Percentiles rank a stretch among this genome's conserved stretches.
These are phyloP conservation scores for Nemopilema nomurai DNA, from an alignment of 30 jellyfish, hydroid and myxozoan species.

Conservation along the genomic window DNA sequence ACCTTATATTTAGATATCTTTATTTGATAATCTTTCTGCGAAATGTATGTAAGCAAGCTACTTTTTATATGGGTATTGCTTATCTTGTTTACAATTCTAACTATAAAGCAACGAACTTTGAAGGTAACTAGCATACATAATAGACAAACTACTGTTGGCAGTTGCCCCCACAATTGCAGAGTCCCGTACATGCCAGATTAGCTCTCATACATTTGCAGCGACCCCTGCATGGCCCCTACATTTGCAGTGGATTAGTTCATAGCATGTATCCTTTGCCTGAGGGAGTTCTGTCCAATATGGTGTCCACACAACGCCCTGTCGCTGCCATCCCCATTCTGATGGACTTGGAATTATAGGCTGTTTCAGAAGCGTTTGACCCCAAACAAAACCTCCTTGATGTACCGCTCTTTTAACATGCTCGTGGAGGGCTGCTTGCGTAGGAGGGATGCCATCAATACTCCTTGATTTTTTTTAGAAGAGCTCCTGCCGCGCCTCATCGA, in stretches of 20 bases:
- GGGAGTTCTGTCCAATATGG: background rate
- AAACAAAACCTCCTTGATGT: conserved; percentile 32
- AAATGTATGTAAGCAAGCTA: background rate
- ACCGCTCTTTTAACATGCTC: conserved; percentile 56
- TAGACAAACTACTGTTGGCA: background rate
- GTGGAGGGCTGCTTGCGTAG: conserved; percentile 36
- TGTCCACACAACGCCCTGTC: background rate
- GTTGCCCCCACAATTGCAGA: background rate
- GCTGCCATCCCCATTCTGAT: conserved; percentile 39
- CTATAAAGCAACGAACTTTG: background rate
- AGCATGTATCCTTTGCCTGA: background rate
- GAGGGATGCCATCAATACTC: conserved; percentile 42
- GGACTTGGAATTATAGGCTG: conserved; percentile 37
- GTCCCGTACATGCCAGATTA: background rate
- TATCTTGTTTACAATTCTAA: background rate
- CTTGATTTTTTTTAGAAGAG: conserved; percentile 43
- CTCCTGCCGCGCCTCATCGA: conserved; percentile 29
- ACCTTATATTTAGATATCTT: background rate
- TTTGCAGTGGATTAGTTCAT: background rate
- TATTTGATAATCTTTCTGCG: background rate
- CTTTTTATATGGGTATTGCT: background rate
- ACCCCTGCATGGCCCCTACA: background rate
- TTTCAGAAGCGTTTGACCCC: conserved; percentile 36
- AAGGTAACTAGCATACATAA: background rate
- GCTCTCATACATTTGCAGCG: background rate